Base-by-base conservation (phyloP, 2,888 invertebrate genomes). In the Eucera pruinosa region DNA sequence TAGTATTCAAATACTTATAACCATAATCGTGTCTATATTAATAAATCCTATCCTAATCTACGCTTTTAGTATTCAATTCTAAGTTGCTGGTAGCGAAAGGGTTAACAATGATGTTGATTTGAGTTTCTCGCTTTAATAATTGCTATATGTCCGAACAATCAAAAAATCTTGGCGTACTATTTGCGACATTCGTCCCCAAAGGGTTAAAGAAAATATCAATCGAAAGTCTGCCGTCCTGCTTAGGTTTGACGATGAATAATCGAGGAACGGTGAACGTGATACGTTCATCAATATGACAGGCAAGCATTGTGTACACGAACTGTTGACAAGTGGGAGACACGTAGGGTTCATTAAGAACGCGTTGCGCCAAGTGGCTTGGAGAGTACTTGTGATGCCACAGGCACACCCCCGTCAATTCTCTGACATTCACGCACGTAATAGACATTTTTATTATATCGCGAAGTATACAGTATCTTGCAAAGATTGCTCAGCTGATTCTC, bases 311-410 rank as follows among this genome's bases (percentile, higher is more conserved):
- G 52, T 65, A 68, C 67, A 48, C 64, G 55, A 41, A 50, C 50
- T 58, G 66, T 72, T 62, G 75, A 69, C 77, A 83, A 83, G 83
- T 85, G 76, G 80, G 74, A 73, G 79, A 78, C 80, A 75, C 77
- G 83, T 69, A 82, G 77, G 78, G 83, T 84, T 85, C 84, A 82
- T 84, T 84, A 84, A 78, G 84, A 78, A 68, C 73, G 67, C 82
- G 83, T 86, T 83, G 80, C 83, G 11, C 68, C 64, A 74, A 67
- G 78, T 73, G 55, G 80, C 79, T 79, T 72, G 62, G 48, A 69
- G 67, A 72, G 55, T 70, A 81, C 82, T 86, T 81, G 78, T 69
- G 68, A 80, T 76, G 55, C 67, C 43, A n/a, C n/a, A 66, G 80
- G 75, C 82, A 83, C 83, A 85, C 82, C 81, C 83, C 83, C 81